Evolutionary conservation across 2,888 invertebrate genomes (phyloP).

Genomic region (Perizoma affinitatum): DNA sequence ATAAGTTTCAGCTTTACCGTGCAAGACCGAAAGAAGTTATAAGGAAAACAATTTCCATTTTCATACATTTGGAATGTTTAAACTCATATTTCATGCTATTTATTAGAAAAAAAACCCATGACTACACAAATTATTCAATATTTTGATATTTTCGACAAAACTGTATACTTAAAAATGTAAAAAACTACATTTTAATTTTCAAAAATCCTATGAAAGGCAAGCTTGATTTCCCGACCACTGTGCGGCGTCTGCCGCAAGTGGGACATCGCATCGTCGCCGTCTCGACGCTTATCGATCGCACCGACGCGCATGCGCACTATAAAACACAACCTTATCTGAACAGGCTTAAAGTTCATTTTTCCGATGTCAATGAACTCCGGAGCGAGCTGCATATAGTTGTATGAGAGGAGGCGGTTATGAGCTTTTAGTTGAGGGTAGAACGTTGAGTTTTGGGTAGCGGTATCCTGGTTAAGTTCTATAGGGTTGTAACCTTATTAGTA

Average conservation of each 20-base stretch:
- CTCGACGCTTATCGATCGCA: conserved; percentile 73
- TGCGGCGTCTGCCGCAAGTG: conserved; percentile 56
- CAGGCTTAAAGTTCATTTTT: conserved; percentile 36
- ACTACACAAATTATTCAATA: no score
- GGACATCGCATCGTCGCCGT: conserved; percentile 70
- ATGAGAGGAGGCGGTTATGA: conserved; percentile 2
- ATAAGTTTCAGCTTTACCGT: no score
- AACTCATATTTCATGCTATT: no score
- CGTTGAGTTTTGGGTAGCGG: conserved; percentile 6
- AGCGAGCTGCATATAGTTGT: conserved; percentile 16
- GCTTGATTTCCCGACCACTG: no score
- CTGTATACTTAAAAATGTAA: no score
- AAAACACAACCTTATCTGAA: conserved; percentile 37
- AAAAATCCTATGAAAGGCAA: no score
- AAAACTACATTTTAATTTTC: no score
- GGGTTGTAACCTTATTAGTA: conserved; percentile 23
- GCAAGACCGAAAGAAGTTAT: no score
- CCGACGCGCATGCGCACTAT: conserved; percentile 63
- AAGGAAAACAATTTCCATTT: no score
- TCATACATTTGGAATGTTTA: no score
- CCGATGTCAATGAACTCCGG: conserved; percentile 26
- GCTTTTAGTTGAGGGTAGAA: conserved; percentile 5
- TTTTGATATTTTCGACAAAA: no score
- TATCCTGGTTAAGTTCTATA: conserved; percentile 9
- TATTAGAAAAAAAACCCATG: no score